A percentile compares a stretch with the other conserved stretches of the same genome.
Conservation (phyloP, 2,888 invertebrate genomes). For the Eupithecia subumbrata region DNA sequence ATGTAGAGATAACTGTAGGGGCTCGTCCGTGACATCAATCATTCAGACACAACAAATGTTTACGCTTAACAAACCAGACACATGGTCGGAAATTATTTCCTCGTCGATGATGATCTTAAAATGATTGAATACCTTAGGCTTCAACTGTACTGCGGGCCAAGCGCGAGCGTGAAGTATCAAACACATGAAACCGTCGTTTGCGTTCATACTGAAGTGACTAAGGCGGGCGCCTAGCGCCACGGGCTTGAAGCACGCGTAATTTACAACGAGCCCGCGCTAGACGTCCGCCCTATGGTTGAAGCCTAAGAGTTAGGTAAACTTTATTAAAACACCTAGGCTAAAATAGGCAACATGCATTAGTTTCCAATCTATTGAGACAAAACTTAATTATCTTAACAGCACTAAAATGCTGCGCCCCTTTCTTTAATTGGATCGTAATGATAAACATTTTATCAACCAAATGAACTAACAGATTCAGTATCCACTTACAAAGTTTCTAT, state of each 20-base stretch:
- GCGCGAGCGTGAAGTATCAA: no score
- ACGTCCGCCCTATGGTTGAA: no score
- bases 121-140: not conserved
- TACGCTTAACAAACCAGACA: conserved; percentile 47
- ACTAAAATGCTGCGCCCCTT: not conserved
- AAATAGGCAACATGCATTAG: not conserved
- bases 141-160: no score
- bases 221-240: no score
- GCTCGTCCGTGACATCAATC: conserved; percentile 82
- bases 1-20: conserved; percentile 67
- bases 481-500: not conserved
- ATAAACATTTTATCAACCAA: not conserved
- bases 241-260: no score
- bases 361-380: not conserved
- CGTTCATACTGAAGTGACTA: no score
- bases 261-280: no score
- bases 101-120: not conserved
- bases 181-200: no score
- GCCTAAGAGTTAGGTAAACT: no score
- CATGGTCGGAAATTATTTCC: not conserved
- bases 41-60: conserved; percentile 75
- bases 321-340: no score
- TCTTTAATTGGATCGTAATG: not conserved
- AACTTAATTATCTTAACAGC: not conserved
- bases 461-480: not conserved